Evolutionary conservation across 2,888 invertebrate genomes (phyloP), one percentile per base, ranked within the genome.

Genomic region (Oscheius sp.): DNA sequence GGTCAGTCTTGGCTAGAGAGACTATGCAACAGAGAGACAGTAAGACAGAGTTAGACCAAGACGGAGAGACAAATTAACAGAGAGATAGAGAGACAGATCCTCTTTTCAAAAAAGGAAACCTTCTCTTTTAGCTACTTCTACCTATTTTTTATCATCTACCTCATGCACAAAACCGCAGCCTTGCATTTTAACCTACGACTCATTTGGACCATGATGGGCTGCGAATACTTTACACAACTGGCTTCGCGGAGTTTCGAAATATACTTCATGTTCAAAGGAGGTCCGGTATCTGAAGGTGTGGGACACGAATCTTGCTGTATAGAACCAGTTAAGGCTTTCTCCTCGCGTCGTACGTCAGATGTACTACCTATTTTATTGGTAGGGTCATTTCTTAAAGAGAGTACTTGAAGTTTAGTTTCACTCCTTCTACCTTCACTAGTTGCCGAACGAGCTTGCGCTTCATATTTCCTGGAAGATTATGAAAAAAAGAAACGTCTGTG

Each of bases 381-480:
- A 32, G 32, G 55, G 0, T 13, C 3, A 9, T 53, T 53, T 11
- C 1, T n/a, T n/a, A 11, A 53, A 53, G 3, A 53, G 7, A 21
- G n/a, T n/a, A 21, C 21, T 21, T 5, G 42, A 42, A 42, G 7
- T 55, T 21, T 21, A 55, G 55, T 55, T 13, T 29, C 29, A 21
- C 55, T 55, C 21, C 55, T 55, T 32, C 55, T 55, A 2, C 55
- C 55, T 7, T 13, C 55, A 13, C 55, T 59, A 2, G 59, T 37
- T 1, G 33, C 33, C 33, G 59, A 59, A 35, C 33, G 59, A 33
- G 59, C 33, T 3, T 59, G 59, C n/a, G 59, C 59, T 2, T 59
- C 59, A 3, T 33, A 33, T 35, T 59, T 59, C n/a, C 59, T 59
- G 10, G 33, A 7, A 5, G 59, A 59, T 35, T 59, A 59, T n/a